Evolutionary conservation across 92 coral and sea anemone species (phyloP), one percentile per base, ranked within the genome.

Genomic region (Hydrozoanthus gracilis): DNA sequence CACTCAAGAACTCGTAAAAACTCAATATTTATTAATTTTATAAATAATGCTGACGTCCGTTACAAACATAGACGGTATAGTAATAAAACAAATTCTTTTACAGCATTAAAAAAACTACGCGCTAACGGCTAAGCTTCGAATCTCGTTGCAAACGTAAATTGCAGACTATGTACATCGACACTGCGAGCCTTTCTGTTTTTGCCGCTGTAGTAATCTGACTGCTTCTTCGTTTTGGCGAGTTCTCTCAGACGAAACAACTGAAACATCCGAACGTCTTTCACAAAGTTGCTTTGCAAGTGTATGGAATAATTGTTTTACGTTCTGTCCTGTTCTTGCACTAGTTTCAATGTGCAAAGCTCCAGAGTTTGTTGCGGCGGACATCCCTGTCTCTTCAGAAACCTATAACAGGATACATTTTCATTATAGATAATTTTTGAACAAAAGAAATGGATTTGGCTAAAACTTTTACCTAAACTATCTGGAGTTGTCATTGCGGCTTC

Each of bases 261-360:
- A 50, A 16, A 8, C 56, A 16, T 48, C 75, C n/a, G 75, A 65
- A 18, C 64, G 44, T 49, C 56, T 80, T 60, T 47, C 49, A 6
- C 85, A 18, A 8, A 80, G 85, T 44, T 64, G 73, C 10, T 67
- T 66, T 12, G 74, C 85, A 18, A 80, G 75, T 47, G 85, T 80
- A 9, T 70, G 92, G 76, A 97, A 93, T 61, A 95, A 86, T 49
- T 90, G 90, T 64, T 94, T 96, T 3, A 97, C 98, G 77, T 97
- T 97, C 35, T 88, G 80, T 14, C 98, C 99, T 4, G 95, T 89
- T 49, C 88, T 52, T 3, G 99, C 97, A 76, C 99, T 97, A 10
- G 99, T 92, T 75, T 97, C 99, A 6, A 97, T 87, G 84, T 91
- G 93, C 1, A 89, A 75, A 3, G 92, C 88, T 48, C 93, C 95